Conservation (phyloP, 2,888 invertebrate species). For the Drosophila siamana region DNA sequence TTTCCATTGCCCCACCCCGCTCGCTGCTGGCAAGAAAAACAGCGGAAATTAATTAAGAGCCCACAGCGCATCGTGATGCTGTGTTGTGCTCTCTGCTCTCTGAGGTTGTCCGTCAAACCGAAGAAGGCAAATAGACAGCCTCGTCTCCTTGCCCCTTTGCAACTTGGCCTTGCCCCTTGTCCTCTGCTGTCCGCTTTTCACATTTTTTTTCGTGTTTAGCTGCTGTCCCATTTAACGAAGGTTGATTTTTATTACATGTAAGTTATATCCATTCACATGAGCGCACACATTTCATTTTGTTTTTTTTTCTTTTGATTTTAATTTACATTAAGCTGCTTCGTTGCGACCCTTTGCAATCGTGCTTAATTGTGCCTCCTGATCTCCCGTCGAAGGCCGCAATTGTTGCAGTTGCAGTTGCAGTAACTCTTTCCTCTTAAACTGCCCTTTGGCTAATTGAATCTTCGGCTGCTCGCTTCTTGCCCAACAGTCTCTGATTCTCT, state of each 20-base stretch:
- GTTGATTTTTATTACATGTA: conserved; percentile 67
- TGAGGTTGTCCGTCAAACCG: conserved; percentile 62
- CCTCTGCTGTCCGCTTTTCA: conserved; percentile 12
- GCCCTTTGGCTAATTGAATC: background rate
- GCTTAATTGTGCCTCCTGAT: conserved; percentile 31
- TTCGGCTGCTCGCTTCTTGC: background rate
- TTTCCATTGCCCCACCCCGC: background rate
- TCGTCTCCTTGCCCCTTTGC: conserved; percentile 12
- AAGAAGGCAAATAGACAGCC: conserved; percentile 26
- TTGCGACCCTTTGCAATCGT: conserved; percentile 47
- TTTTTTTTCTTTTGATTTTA: conserved; percentile 4
- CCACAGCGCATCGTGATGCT: conserved; percentile 1
- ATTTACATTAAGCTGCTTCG: conserved; percentile 9
- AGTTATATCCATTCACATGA: conserved; percentile 56
- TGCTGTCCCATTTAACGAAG: conserved; percentile 57
- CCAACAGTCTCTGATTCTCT: background rate
- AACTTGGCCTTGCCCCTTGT: background rate
- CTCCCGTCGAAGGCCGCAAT: background rate
- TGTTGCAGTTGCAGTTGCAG: conserved; percentile 4
- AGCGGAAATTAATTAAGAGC: conserved; percentile 72
- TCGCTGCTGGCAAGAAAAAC: conserved; percentile 11
- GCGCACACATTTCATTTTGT: conserved; percentile 29
- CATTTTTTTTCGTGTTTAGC: background rate
- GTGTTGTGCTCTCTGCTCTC: background rate
- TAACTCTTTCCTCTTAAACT: background rate